Base-by-base conservation (phyloP, 2,888 invertebrate species). In the Sesamia inferens region DNA sequence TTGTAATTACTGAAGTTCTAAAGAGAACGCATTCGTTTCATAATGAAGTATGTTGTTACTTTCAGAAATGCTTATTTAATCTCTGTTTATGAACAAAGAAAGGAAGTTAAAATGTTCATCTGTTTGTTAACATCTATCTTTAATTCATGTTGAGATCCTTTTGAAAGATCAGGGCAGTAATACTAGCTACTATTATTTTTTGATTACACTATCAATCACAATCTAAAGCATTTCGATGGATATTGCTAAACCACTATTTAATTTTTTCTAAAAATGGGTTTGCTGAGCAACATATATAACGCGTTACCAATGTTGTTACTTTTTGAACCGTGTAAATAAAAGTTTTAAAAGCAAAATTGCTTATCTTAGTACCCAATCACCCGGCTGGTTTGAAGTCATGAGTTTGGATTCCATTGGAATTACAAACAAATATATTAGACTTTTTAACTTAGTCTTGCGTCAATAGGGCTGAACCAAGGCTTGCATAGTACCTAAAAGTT, bases 1-100 rank as follows among this genome's bases (percentile, higher is more conserved):
- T 67, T 73, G n/a, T 78, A 76, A 84, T 79, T 74, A 71, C n/a
- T 61, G 3, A 68, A 75, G 42, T 68, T 81, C 39, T 72, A 57
- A 66, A 81, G 74, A 78, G 82, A 78, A 73, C 44, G 68, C 61
- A 47, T 63, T 48, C 19, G 47, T 31, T 10, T 31, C 44, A 51
- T 82, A 58, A 73, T 54, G 63, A 68, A 78, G 68, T 44, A 44
- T 59, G 13, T 6, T 11, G 5, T 44, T 68, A 13, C 47, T 68
- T 71, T 76, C 54, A 48, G 44, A 57, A 81, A 42, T 76, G 24
- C 0, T 39, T 78, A 22, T 7, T 2, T 58, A 48, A 66, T 67
- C 19, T 73, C 4, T 42, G 24, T 42, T 24, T 42, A 55, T 61
- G 31, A 22, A 48, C 24, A 42, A 59, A 57, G 8, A 2, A 39